Conservation (phyloP, 2,113 vertebrate genomes). For the Chrysochloris asiatica region DNA sequence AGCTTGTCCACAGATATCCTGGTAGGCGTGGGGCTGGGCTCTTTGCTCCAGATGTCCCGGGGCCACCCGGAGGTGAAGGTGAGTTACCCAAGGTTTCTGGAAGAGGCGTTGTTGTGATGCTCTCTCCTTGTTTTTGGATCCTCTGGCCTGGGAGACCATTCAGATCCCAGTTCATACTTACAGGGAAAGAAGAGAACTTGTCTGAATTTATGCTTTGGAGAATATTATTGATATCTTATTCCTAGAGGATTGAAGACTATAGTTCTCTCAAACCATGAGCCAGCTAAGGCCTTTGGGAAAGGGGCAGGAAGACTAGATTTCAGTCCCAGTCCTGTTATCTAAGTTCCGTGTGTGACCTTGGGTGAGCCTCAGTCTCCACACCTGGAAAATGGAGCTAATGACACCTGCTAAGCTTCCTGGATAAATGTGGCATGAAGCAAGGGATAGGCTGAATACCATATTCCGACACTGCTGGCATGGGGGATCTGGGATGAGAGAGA, state of each 20-base stretch:
- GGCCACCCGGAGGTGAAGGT: conserved; percentile 87
- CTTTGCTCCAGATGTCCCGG: conserved; percentile 89
- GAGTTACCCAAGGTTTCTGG: not conserved
- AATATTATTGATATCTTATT: not conserved
- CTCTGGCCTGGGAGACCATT: fast-evolving
- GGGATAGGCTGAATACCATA: not conserved
- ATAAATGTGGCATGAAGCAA: fast-evolving
- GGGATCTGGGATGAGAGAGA: fast-evolving
- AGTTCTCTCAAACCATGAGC: no score
- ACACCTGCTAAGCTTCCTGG: not conserved
- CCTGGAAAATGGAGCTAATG: not conserved
- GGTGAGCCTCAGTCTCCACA: not conserved
- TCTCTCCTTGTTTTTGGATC: fast-evolving
- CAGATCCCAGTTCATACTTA: not conserved
- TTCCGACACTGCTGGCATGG: fast-evolving
- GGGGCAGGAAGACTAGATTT: no score
- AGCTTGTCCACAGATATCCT: conserved; percentile 89
- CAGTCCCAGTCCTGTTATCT: not conserved
- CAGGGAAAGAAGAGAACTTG: not conserved
- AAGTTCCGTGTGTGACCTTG: not conserved
- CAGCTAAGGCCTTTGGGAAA: no score
- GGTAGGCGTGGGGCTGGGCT: conserved; percentile 94
- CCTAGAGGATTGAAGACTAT: no score
- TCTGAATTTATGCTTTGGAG: not conserved
- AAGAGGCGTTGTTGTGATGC: fast-evolving